These are phyloP conservation scores for Buceros bicornis DNA, from an alignment of 2,797 vertebrate genomes.

Conservation along the genomic window DNA sequence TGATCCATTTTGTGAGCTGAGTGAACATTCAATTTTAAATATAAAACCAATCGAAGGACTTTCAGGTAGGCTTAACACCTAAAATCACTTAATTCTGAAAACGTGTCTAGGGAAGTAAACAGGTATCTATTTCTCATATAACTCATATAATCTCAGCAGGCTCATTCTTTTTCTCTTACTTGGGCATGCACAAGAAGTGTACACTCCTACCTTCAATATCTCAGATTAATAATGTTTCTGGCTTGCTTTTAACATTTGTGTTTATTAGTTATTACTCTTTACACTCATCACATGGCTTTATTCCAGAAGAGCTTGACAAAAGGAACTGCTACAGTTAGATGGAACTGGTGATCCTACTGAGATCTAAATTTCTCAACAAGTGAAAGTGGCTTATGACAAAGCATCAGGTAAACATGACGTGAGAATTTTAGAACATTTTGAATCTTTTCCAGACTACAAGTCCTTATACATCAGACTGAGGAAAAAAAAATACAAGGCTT, in stretches of 20 bases:
- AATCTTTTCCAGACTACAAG: background rate
- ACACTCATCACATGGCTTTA: background rate
- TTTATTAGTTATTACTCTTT: background rate
- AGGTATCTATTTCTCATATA: background rate
- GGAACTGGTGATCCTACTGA: background rate
- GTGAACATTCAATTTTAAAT: background rate
- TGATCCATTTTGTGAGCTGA: background rate
- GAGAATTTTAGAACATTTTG: background rate
- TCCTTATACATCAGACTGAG: background rate
- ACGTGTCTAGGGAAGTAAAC: background rate
- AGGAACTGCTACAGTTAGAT: background rate
- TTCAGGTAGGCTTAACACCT: background rate
- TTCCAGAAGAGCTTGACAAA: background rate
- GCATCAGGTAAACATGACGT: background rate
- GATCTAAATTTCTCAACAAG: background rate
- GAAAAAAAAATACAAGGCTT: background rate
- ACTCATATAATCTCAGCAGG: background rate
- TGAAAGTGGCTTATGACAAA: background rate
- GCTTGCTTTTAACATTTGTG: background rate
- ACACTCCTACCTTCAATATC: background rate
- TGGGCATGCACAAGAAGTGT: background rate
- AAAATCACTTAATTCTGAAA: background rate
- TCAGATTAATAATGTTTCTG: background rate
- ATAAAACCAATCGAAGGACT: background rate
- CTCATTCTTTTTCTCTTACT: background rate